phyloP scores from a whole-genome alignment of 1,140 invertebrate species.

The Macrosteles quadrilineatus region DNA sequence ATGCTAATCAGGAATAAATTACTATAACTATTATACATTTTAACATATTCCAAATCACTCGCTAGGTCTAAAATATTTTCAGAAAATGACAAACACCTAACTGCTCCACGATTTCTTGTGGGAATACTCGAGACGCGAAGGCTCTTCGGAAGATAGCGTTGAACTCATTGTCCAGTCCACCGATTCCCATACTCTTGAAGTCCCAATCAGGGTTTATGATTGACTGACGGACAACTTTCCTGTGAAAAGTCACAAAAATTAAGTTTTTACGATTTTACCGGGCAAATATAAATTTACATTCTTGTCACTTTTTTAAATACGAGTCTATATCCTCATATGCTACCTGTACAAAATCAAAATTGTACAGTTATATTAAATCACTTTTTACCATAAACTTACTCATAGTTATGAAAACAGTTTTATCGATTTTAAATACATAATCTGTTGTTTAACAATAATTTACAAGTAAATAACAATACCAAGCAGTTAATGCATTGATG shows the following conservation, averaged over 20 bases:
- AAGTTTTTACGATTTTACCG: too few relatives aligned
- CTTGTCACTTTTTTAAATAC: background rate
- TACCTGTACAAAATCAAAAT: too few relatives aligned
- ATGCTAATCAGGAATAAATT: too few relatives aligned
- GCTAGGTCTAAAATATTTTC: constrained; percentile 44
- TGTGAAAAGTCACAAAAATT: constrained; percentile 44
- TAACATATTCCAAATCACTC: too few relatives aligned
- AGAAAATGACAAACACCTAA: constrained; percentile 61
- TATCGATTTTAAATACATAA: too few relatives aligned
- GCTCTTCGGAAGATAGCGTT: constrained; percentile 97
- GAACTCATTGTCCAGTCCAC: constrained; percentile 97
- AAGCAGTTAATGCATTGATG: too few relatives aligned
- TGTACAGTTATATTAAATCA: too few relatives aligned
- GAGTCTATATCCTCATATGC: background rate
- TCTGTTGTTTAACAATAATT: too few relatives aligned
- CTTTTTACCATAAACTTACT: too few relatives aligned
- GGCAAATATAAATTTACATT: background rate
- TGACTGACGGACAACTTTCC: constrained; percentile 71
- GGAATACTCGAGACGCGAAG: constrained; percentile 98
- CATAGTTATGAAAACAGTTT: too few relatives aligned
- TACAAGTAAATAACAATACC: too few relatives aligned
- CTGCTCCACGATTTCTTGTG: constrained; percentile 95
- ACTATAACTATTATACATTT: too few relatives aligned
- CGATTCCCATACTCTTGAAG: constrained; percentile 99
- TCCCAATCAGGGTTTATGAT: constrained; percentile 99